Evolutionary conservation across 2,797 vertebrate species (phyloP), one percentile per base, ranked within the genome.

Genomic region (Coendou prehensilis): DNA sequence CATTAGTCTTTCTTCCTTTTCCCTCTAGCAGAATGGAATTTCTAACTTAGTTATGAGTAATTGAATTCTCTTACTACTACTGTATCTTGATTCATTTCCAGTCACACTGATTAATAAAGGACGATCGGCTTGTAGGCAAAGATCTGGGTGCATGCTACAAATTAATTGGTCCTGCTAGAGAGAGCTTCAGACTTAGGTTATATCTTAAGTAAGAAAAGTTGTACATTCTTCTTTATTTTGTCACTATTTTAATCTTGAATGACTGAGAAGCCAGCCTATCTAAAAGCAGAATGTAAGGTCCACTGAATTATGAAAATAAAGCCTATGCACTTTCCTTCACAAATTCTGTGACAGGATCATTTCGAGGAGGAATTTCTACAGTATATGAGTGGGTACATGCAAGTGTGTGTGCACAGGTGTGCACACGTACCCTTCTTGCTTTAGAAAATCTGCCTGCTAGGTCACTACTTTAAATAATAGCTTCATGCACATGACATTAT

Each of bases 401-500:
- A 20, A 6, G 22, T 8, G n/a, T 18, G 10, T 13, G n/a, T 2
- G 15, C 1, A 22, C 17, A n/a, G 33, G 6, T 17, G 9, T 0
- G 26, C 30, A 9, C 23, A n/a, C 47, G 13, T 5, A 47, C 9
- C 54, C 28, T 47, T 61, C 28, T 83, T 92, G 22, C 87, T 96
- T 90, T 9, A 90, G 50, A 82, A 88, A 63, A 71, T 92, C 63
- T 13, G 9, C 89, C 52, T 92, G 97, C 96, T 98, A 97, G 96
- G 73, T 82, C 96, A 93, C 96, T 94, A 96, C 41, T 17, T 96
- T 93, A 92, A 97, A 97, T 96, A 91, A 75, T 14, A 93, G 96
- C 64, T 85, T 0, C 0, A 47, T 0, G 73, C 69, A 89, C 67
- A 91, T 86, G 90, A 96, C 94, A 94, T 95, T 95, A 90, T 87